Evolutionary conservation across 1,140 invertebrate species (phyloP).

Genomic region (Bombus huntii): DNA sequence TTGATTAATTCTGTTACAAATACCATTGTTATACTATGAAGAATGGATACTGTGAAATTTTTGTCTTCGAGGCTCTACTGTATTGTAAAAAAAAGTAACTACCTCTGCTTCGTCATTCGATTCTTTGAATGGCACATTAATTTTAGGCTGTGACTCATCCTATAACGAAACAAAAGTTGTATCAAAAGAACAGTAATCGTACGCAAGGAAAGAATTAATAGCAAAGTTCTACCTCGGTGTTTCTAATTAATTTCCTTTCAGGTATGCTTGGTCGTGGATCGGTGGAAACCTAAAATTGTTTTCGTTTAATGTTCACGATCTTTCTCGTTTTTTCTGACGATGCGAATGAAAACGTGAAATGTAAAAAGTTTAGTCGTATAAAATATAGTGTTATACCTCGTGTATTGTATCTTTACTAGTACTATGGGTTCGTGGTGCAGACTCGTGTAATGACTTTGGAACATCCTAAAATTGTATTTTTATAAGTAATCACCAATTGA

Average conservation of each 20-base stretch:
- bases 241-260: slow-evolving; percentile 10
- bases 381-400: slow-evolving; percentile 38
- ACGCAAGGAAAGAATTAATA: neutral
- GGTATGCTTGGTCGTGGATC: neutral
- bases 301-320: neutral
- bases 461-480: slow-evolving; percentile 45
- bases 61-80: neutral
- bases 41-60: neutral
- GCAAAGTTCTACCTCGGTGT: slow-evolving; percentile 40
- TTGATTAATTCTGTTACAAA: too few relatives aligned
- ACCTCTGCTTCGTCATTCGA: slow-evolving; percentile 37
- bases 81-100: neutral
- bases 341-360: neutral
- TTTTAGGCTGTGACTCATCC: slow-evolving; percentile 18
- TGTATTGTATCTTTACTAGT: slow-evolving; percentile 9
- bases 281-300: slow-evolving; percentile 40
- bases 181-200: neutral
- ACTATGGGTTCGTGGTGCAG: neutral
- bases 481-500: neutral
- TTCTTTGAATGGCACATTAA: slow-evolving; percentile 30
- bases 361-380: neutral
- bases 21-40: too few relatives aligned
- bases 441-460: neutral
- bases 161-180: slow-evolving; percentile 36
- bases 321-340: neutral